Conservation (phyloP, 2,888 invertebrate species). For the Drepanosiphum platanoidis region DNA sequence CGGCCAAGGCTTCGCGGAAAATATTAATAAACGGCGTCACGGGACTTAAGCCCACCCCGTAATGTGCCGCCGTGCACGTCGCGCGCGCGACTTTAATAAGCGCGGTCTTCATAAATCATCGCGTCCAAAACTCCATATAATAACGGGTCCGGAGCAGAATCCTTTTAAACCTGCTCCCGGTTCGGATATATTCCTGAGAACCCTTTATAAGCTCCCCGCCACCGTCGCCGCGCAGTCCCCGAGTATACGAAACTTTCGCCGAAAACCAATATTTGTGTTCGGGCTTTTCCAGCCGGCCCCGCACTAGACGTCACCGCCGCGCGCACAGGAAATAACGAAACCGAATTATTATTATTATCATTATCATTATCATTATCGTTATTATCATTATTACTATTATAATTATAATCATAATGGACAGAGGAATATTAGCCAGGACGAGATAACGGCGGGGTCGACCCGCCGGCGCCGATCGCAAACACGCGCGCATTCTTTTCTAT, state of each 20-base stretch:
- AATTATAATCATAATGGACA: conserved; percentile 42
- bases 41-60: conserved; percentile 55
- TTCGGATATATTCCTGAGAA: conserved; percentile 54
- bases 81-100: conserved; percentile 56
- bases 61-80: conserved; percentile 29
- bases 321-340: conserved; percentile 46
- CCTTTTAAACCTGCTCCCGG: conserved; percentile 49
- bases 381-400: conserved; percentile 18
- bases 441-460: conserved; percentile 20
- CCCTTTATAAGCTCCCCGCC: conserved; percentile 56
- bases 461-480: conserved; percentile 33
- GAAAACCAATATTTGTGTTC: conserved; percentile 60
- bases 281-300: conserved; percentile 39
- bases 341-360: conserved; percentile 34
- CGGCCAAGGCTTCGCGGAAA: conserved; percentile 18
- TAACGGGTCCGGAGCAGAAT: conserved; percentile 43
- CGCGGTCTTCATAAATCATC: conserved; percentile 62
- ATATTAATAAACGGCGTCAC: conserved; percentile 62
- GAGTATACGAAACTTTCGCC: conserved; percentile 46
- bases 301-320: conserved; percentile 34
- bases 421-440: neutral
- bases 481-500: conserved; percentile 8
- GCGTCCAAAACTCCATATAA: conserved; percentile 58
- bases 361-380: neutral
- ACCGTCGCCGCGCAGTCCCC: neutral